Evolutionary conservation across 2,888 invertebrate genomes (phyloP).

Genomic region (Girardia tigrina): DNA sequence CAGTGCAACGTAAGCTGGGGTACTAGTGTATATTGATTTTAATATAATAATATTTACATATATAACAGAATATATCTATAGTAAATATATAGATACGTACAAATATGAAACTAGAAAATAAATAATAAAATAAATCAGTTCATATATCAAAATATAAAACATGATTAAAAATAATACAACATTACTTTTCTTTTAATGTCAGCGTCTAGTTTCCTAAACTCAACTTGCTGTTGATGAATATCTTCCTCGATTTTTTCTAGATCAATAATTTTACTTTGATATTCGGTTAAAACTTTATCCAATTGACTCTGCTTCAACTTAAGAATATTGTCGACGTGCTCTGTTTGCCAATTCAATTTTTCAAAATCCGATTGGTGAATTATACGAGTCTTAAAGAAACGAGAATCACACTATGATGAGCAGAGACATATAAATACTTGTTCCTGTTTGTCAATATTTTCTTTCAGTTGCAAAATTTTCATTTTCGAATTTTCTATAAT

Average conservation of each 20-base stretch:
- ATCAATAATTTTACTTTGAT: not conserved
- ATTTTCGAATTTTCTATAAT: conserved; percentile 6
- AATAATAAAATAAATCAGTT: too few species aligned
- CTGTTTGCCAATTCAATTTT: not conserved
- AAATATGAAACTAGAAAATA: too few species aligned
- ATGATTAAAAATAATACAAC: too few species aligned
- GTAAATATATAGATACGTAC: too few species aligned
- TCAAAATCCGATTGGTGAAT: not conserved
- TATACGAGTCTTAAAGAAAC: not conserved
- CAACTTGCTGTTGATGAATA: not conserved
- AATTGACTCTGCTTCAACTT: not conserved
- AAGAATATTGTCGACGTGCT: not conserved
- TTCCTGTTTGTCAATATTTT: conserved; percentile 20
- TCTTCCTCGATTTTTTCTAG: not conserved
- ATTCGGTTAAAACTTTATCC: conserved; percentile 16
- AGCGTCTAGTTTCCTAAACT: not conserved
- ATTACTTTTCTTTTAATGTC: not conserved
- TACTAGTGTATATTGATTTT: too few species aligned
- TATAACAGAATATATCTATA: too few species aligned
- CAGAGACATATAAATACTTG: too few species aligned
- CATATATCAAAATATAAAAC: too few species aligned
- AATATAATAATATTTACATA: too few species aligned
- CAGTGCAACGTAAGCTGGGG: too few species aligned
- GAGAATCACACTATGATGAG: not conserved
- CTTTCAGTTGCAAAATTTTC: not conserved